Evolutionary conservation across 2,113 vertebrate genomes (phyloP).

Genomic region (Apodemus sylvaticus): DNA sequence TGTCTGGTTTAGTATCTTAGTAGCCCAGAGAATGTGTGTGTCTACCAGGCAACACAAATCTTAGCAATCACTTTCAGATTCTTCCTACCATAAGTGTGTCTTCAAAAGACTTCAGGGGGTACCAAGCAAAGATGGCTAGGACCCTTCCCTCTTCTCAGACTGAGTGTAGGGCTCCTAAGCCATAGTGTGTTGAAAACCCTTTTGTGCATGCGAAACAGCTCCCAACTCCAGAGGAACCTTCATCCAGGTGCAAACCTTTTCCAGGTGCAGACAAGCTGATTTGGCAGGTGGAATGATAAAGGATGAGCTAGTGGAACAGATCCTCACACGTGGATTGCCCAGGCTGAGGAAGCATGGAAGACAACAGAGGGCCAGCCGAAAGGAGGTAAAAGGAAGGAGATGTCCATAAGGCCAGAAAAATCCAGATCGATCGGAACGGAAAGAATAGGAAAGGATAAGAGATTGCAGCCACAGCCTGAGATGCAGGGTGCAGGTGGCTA

Average conservation of each 20-base stretch:
- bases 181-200: not conserved
- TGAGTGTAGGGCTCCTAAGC: not conserved
- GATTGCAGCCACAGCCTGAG: not conserved
- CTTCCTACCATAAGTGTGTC: not conserved
- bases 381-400: not conserved
- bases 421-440: not conserved
- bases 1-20: no score
- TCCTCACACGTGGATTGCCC: not conserved
- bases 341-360: not conserved
- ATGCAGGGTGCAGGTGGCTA: not conserved
- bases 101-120: not conserved
- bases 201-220: not conserved
- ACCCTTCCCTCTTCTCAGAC: not conserved
- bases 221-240: not conserved
- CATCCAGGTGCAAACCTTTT: no score
- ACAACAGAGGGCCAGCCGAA: no score
- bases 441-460: no score
- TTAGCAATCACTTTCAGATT: not conserved
- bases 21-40: not conserved
- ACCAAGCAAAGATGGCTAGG: not conserved
- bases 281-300: rapidly evolving
- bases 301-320: rapidly evolving
- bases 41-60: not conserved
- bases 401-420: not conserved
- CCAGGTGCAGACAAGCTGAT: not conserved